phyloP scores from a whole-genome alignment of 2,888 invertebrate genomes.

The Branchellion lobata region DNA sequence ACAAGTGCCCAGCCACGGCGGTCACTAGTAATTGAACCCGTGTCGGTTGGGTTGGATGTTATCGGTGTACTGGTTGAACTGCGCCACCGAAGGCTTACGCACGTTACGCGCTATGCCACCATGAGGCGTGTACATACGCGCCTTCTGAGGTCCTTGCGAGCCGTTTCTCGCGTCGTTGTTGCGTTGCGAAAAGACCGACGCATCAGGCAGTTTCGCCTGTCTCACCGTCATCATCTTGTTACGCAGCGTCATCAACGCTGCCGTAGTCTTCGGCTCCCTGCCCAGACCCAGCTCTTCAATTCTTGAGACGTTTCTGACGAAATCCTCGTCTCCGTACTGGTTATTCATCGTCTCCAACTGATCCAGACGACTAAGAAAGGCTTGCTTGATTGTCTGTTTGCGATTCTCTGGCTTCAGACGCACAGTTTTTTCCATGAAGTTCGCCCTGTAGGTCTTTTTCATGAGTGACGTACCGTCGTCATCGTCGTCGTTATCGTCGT shows the following conservation, averaged over 20 bases:
- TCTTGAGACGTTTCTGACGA: background rate
- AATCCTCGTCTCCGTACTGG: background rate
- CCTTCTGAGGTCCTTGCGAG: background rate
- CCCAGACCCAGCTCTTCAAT: constrained; percentile 11
- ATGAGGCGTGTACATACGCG: constrained; percentile 18
- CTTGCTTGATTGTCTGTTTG: constrained; percentile 25
- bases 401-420: background rate
- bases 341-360: constrained; percentile 7
- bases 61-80: background rate
- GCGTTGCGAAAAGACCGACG: background rate
- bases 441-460: background rate
- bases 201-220: background rate
- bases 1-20: no score
- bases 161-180: background rate
- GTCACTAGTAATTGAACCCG: background rate
- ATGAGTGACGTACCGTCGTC: background rate
- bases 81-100: constrained; percentile 12
- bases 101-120: background rate
- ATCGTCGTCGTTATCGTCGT: background rate
- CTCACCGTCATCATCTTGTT: constrained; percentile 1
- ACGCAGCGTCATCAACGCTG: constrained; percentile 32
- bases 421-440: constrained; percentile 5
- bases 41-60: background rate
- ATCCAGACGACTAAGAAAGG: constrained; percentile 24
- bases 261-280: constrained; percentile 15